Evolutionary conservation across 2,113 vertebrate species (phyloP).

Genomic region (Martes martes): DNA sequence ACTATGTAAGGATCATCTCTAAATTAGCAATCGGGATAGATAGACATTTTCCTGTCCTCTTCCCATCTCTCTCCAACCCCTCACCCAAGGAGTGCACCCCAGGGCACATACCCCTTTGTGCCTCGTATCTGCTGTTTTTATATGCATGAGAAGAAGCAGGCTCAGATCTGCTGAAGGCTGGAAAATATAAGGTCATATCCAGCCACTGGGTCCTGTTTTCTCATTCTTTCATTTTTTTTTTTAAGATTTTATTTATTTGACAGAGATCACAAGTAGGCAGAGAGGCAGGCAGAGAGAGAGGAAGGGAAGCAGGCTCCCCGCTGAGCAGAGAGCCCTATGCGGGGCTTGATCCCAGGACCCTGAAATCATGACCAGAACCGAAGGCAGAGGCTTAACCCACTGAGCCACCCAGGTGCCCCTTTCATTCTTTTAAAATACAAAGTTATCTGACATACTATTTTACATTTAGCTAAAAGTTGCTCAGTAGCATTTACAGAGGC

Average conservation of each 20-base stretch:
- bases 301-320: too few species aligned
- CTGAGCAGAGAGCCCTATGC: too few species aligned
- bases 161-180: not conserved
- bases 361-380: too few species aligned
- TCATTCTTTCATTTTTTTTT: not conserved
- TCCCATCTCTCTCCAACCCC: not conserved
- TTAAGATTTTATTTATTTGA: too few species aligned
- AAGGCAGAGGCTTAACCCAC: too few species aligned
- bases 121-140: not conserved
- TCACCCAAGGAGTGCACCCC: too few species aligned
- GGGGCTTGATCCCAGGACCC: too few species aligned
- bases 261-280: too few species aligned
- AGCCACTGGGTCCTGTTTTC: not conserved
- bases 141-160: not conserved
- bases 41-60: not conserved
- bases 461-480: not conserved
- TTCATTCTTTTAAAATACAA: not conserved
- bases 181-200: not conserved
- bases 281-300: too few species aligned
- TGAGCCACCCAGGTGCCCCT: too few species aligned
- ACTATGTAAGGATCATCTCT: not conserved
- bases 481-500: not conserved
- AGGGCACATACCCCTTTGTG: fast-evolving
- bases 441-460: not conserved
- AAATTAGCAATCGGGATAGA: not conserved